Percentiles rank a stretch among this genome's conserved stretches.
Conservation (phyloP, 2,888 invertebrate genomes). For the Chydorus sphaericus region DNA sequence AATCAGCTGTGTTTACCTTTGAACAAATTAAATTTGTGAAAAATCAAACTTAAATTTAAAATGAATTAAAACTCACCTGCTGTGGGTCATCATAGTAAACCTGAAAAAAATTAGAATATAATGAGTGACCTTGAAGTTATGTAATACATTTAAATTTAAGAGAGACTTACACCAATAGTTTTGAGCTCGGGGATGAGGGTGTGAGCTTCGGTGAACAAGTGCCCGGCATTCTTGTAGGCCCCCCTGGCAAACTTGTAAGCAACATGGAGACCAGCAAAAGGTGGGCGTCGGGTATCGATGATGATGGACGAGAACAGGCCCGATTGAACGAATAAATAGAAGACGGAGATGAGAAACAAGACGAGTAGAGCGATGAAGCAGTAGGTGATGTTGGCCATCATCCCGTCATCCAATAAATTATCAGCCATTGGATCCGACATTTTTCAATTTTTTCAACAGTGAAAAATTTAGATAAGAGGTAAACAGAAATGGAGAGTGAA, state of each 20-base stretch:
- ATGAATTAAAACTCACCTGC: slow-evolving; percentile 23
- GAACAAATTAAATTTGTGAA: slow-evolving; percentile 9
- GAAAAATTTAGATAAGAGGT: too few species aligned
- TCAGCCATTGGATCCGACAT: too few species aligned
- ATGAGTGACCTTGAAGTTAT: too few species aligned
- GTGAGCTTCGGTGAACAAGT: slow-evolving; percentile 29
- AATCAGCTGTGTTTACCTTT: slow-evolving; percentile 26
- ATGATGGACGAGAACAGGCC: slow-evolving; percentile 27
- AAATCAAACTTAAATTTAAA: background rate
- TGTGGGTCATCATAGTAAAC: slow-evolving; percentile 33
- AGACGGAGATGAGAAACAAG: slow-evolving; percentile 24
- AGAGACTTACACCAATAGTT: too few species aligned
- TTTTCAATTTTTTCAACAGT: too few species aligned
- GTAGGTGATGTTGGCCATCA: too few species aligned
- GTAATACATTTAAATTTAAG: too few species aligned
- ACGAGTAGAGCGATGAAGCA: slow-evolving; percentile 23
- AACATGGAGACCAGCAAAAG: slow-evolving; percentile 24
- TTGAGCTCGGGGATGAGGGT: slow-evolving; percentile 27
- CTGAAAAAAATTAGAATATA: too few species aligned
- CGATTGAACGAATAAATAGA: slow-evolving; percentile 23
- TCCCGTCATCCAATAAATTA: too few species aligned
- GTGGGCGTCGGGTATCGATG: slow-evolving; percentile 29
- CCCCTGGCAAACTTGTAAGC: slow-evolving; percentile 32
- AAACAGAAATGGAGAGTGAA: too few species aligned
- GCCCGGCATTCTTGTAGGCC: slow-evolving; percentile 30